Base-by-base conservation (phyloP, 2,888 invertebrate species). In the Tanypteryx hageni region DNA sequence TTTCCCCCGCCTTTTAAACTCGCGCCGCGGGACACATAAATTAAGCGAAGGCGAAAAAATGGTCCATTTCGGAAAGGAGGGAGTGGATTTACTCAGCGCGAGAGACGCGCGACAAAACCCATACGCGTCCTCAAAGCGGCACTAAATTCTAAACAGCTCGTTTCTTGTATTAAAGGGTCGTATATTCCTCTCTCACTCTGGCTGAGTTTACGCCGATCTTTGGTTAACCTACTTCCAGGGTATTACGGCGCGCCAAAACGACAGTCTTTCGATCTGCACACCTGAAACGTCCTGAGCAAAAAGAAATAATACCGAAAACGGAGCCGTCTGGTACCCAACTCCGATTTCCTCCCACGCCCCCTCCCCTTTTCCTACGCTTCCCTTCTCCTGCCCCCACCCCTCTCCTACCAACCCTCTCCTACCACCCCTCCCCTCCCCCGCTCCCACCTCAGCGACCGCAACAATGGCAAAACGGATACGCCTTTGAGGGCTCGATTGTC, bases 401-500 rank as follows among this genome's bases (percentile, higher is more conserved):
- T n/a, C n/a, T n/a, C n/a, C n/a, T n/a, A n/a, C n/a, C n/a, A n/a
- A n/a, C n/a, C n/a, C n/a, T n/a, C n/a, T n/a, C n/a, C n/a, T n/a
- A n/a, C n/a, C n/a, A n/a, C n/a, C 44, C 44, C 44, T 5, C 44
- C 1, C 1, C 5, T 5, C 44, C 44, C 5, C 44, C 44, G 44
- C 44, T 44, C 44, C 44, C 44, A 44, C 44, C 44, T 44, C 44
- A 5, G 3, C 27, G 27, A 76, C 76, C 76, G 27, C 76, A 22
- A 76, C 76, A 76, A 76, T 76, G 27, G 76, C 18, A 76, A 76
- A 76, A 27, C 76, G 76, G 76, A 76, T 76, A 76, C 76, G 76
- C 27, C 16, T 76, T 76, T 76, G 76, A 76, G 76, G 76, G 27
- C 76, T 76, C 68, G 68, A 68, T 22, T 9, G 76, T 76, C 76